Evolutionary conservation across 2,888 invertebrate genomes (phyloP), one percentile per base, ranked within the genome.

Genomic region (Leptinotarsa rubiginosa): DNA sequence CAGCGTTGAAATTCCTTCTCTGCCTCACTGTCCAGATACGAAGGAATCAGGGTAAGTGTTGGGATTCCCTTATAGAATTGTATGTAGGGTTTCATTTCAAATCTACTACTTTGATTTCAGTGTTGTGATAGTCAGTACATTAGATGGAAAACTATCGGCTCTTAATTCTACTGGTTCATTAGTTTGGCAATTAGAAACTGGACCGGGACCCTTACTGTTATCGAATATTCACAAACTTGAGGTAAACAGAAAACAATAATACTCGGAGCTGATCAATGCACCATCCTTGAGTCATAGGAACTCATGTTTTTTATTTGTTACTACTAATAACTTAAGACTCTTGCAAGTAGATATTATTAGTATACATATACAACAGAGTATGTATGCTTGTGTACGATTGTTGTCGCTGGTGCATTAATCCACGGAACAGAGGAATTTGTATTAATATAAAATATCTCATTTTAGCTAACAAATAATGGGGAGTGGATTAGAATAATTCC

Each of bases 401-500:
- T 41, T 41, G 41, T 41, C 2, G 41, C 41, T 41, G 41, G 41
- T 41, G 41, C 41, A 41, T 41, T 41, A 41, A 41, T 41, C 41
- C 41, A 41, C 10, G 31, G 1, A 41, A 41, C 41, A 41, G 31
- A 31, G 10, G 41, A 41, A 2, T 10, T 41, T 41, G 41, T 41
- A 1, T 41, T 41, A 10, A 41, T 10, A 31, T 1, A 4, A 52
- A 69, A 52, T 47, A 22, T 52, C 25, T 72, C 81, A 77, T 86
- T 88, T 65, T 84, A 95, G 94, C 87, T 96, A 59, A 94, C 93
- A 52, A 93, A 94, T 72, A 93, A 95, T 85, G 97, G 96, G 2
- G 94, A 96, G 86, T 94, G 93, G 92, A 92, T 96, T 20, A 91
- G 96, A 66, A 91, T 98, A 85, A 97, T 99, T 83, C 99, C 98